These are phyloP conservation scores for Pongo abelii DNA, from an alignment of 2,113 vertebrate genomes.

Conservation along the genomic window DNA sequence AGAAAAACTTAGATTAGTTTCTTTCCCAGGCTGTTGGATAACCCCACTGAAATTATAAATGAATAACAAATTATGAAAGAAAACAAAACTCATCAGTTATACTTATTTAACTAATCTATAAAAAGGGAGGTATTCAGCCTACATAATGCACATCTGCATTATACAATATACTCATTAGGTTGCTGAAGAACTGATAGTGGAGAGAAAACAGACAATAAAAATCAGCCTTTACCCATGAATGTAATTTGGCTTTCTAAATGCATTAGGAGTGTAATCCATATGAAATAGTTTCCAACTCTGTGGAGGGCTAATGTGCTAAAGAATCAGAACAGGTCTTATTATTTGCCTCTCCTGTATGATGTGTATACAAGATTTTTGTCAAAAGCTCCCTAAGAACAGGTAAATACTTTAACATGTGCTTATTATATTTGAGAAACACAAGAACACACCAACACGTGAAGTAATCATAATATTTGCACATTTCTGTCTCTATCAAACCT, in stretches of 20 bases:
- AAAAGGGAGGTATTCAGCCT: slow-evolving; percentile 25
- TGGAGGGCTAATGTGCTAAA: slow-evolving; percentile 60
- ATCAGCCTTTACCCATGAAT: slow-evolving; percentile 60
- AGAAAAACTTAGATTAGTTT: background rate
- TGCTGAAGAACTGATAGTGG: background rate
- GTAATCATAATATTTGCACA: slow-evolving; percentile 66
- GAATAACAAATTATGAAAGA: slow-evolving; percentile 37
- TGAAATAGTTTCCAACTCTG: slow-evolving; percentile 60
- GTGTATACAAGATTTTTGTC: slow-evolving; percentile 67
- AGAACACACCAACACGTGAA: slow-evolving; percentile 56
- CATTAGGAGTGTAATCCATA: slow-evolving; percentile 56
- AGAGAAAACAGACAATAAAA: slow-evolving; percentile 58
- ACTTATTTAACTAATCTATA: slow-evolving; percentile 44
- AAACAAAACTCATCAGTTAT: slow-evolving; percentile 10
- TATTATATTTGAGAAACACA: slow-evolving; percentile 73
- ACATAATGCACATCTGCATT: slow-evolving; percentile 19
- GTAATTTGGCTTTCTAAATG: slow-evolving; percentile 51
- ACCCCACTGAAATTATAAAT: slow-evolving; percentile 50
- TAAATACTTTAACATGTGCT: slow-evolving; percentile 79
- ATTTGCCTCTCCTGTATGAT: slow-evolving; percentile 52
- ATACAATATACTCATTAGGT: background rate
- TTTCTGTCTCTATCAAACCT: slow-evolving; percentile 72
- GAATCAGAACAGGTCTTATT: slow-evolving; percentile 61
- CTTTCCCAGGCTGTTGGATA: slow-evolving; percentile 42
- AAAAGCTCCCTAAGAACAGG: slow-evolving; percentile 78